Base-by-base conservation (phyloP, 2,888 invertebrate genomes). In the Rosalia funebris region DNA sequence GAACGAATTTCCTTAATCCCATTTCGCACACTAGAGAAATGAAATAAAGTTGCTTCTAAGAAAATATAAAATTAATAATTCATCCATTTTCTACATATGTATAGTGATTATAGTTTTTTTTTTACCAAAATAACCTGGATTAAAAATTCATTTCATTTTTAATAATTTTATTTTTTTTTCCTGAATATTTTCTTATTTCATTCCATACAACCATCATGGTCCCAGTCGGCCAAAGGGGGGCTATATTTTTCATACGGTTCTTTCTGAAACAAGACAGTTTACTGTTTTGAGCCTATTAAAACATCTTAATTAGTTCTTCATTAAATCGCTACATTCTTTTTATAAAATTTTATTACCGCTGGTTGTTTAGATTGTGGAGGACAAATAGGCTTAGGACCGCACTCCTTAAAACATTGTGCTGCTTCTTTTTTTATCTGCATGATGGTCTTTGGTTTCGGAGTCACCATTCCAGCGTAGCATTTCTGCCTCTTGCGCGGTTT, bases 171-270 rank as follows among this genome's bases (percentile, higher is more conserved):
- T 25, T 25, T 25, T 5, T 25, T 5, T 25, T 25, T 25, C 7
- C 7, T 25, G 25, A 25, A 3, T 5, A 25, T 25, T 25, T 7
- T 25, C 4, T 25, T 25, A 25, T 25, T 25, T 25, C 25, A 25
- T 3, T 25, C 25, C 25, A 25, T 25, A 25, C 7, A 7, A 3
- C 25, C 25, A 25, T 25, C 62, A 41, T 53, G 57, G 39, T 72
- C 62, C 72, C 72, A 72, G 46, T 72, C 71, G 4, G 66, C 37
- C 20, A 42, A 17, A 14, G 72, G 72, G 17, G 70, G 44, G 12
- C 44, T n/a, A 2, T 11, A 34, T 34, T 5, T 34, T 11, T 34
- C 10, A n/a, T 34, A 34, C 2, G 5, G 34, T n/a, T 34, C 10
- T 34, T 34, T 34, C 34, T 34, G 34, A 7, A 34, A 34, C 2